Evolutionary conservation across 2,888 invertebrate genomes (phyloP), one percentile per base, ranked within the genome.

Genomic region (Mylabris sibirica): DNA sequence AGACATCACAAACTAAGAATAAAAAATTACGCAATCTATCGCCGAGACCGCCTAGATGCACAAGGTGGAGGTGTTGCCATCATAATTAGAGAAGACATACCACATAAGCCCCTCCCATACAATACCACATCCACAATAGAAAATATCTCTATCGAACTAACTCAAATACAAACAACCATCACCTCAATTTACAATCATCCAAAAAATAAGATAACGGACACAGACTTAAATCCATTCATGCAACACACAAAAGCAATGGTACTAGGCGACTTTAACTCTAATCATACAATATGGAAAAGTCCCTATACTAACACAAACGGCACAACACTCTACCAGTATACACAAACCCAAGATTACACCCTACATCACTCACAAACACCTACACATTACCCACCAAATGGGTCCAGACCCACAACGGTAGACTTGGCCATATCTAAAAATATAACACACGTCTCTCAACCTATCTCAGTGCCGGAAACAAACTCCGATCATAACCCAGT

Each of bases 31-130:
- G 20, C 17, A 38, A 35, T 62, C 3, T 5, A 20, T 9, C 9
- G 61, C 9, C 11, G 34, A 61, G 61, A 61, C 17, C 26, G 61
- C 4, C 4, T 20, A 14, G 17, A 61, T n/a, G 30, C 24, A 1
- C 22, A 12, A 17, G 17, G 22, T 8, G 67, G 70, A 4, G 64
- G 63, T 17, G 70, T 70, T 6, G 66, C 38, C 0, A 12, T 62
- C 14, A 5, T 62, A 17, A 62, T 62, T n/a, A 62, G 22, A 34
- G n/a, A 1, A 14, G 11, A 34, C 11, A 30, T 62, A 12, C 4
- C 62, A 41, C 41, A 41, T n/a, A 41, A n/a, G 2, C 14, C 41
- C 2, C 12, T 41, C 4, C 14, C 41, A n/a, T 41, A 41, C n/a
- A 41, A 41, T 12, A 12, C 14, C 41, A n/a, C 41, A 41, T 41